Percentiles rank a stretch among this genome's conserved stretches.
These are phyloP conservation scores for Zoanthus sansibaricus DNA, from an alignment of 92 coral and sea anemone genomes.

Conservation along the genomic window DNA sequence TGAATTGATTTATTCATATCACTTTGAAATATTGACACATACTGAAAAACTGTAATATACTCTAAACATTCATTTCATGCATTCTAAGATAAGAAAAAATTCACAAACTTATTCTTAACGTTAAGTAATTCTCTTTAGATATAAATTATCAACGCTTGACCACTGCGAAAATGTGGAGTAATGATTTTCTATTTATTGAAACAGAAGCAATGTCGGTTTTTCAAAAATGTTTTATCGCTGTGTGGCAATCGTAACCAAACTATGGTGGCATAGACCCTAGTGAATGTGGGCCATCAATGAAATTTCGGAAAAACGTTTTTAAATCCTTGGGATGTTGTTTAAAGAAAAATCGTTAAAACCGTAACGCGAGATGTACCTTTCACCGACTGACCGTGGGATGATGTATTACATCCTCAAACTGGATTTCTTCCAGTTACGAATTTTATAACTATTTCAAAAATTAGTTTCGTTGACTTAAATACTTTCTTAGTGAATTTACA, in stretches of 20 bases:
- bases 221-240: too few relatives aligned
- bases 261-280: too few relatives aligned
- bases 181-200: too few relatives aligned
- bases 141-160: too few relatives aligned
- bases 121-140: not conserved
- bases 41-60: not conserved
- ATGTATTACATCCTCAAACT: not conserved
- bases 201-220: too few relatives aligned
- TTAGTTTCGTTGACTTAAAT: not conserved
- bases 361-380: too few relatives aligned
- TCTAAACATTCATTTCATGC: conserved; percentile 6
- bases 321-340: not conserved
- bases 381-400: not conserved
- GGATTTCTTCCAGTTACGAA: not conserved
- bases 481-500: not conserved
- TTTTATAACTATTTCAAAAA: not conserved
- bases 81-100: not conserved
- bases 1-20: conserved; percentile 14
- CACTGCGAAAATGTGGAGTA: too few relatives aligned
- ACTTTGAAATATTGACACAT: conserved; percentile 22
- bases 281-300: too few relatives aligned
- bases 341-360: too few relatives aligned
- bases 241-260: too few relatives aligned
- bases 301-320: not conserved
- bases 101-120: not conserved